Conservation (phyloP, 2,113 vertebrate genomes). For the Pavo muticus region DNA sequence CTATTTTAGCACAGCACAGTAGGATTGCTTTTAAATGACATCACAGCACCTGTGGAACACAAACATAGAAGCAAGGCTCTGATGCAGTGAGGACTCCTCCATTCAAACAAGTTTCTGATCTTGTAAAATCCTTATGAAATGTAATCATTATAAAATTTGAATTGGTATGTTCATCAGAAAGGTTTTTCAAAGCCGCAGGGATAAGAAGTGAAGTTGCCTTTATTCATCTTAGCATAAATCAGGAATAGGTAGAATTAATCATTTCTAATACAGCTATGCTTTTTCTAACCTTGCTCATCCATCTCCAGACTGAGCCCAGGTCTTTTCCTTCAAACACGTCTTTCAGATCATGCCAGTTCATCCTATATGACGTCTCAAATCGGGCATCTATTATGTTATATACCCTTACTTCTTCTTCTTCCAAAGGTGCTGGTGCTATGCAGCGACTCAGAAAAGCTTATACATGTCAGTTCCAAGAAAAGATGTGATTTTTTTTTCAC, state of each 20-base stretch:
- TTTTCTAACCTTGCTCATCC: slow-evolving; percentile 2
- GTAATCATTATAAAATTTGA: not conserved
- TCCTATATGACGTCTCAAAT: not conserved
- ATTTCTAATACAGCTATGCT: not conserved
- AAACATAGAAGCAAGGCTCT: not conserved
- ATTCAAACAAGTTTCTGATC: not conserved
- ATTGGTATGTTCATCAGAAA: not conserved
- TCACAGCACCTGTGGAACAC: not conserved
- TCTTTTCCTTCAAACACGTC: not conserved
- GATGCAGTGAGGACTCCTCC: not conserved
- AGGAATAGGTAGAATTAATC: slow-evolving; percentile 26
- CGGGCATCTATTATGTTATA: not conserved
- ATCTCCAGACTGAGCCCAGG: not conserved
- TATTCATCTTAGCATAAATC: not conserved
- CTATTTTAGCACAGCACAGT: not conserved
- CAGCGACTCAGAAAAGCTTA: slow-evolving; percentile 17
- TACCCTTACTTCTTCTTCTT: not conserved
- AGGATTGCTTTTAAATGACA: not conserved
- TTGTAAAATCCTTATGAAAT: not conserved
- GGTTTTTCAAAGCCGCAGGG: not conserved
- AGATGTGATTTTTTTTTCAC: not conserved
- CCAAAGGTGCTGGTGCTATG: not conserved
- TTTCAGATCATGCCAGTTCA: not conserved
- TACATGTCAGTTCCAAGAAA: not conserved
- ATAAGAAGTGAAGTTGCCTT: slow-evolving; percentile 15